Conservation (phyloP, 2,797 vertebrate species). For the Chaetophractus vellerosus region DNA sequence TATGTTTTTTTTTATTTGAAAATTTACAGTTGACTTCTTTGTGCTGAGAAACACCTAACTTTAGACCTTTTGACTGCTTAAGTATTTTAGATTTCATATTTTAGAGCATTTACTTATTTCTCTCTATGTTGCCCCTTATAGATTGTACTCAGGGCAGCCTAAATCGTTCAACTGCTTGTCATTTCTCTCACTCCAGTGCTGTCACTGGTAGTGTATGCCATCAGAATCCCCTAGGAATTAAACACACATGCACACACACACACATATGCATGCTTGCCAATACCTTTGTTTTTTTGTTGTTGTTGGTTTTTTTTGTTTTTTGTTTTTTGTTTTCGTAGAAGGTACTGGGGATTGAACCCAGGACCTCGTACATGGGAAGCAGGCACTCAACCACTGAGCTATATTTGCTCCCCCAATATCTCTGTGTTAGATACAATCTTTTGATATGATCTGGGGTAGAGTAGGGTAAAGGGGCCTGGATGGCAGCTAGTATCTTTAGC, state of each 20-base stretch:
- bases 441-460: background rate
- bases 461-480: background rate
- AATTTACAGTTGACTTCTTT: constrained; percentile 37
- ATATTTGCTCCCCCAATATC: background rate
- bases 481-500: background rate
- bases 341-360: too few relatives aligned
- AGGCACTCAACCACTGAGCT: too few relatives aligned
- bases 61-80: background rate
- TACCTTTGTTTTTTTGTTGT: too few relatives aligned
- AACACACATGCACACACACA: background rate
- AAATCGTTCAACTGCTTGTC: background rate
- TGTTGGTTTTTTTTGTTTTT: too few relatives aligned
- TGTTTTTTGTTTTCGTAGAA: too few relatives aligned
- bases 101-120: constrained; percentile 13
- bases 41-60: constrained; percentile 18
- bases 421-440: background rate
- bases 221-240: background rate
- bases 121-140: background rate
- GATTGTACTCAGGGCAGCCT: background rate
- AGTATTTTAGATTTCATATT: background rate
- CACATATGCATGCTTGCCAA: background rate
- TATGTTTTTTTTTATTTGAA: background rate
- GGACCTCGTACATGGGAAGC: too few relatives aligned
- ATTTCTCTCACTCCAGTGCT: background rate
- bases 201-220: background rate